Evolutionary conservation across 37 sponge, comb jelly and placozoan species (phyloP), one percentile per base, ranked within the genome.

Genomic region (Chondrilla cf. caribensis): DNA sequence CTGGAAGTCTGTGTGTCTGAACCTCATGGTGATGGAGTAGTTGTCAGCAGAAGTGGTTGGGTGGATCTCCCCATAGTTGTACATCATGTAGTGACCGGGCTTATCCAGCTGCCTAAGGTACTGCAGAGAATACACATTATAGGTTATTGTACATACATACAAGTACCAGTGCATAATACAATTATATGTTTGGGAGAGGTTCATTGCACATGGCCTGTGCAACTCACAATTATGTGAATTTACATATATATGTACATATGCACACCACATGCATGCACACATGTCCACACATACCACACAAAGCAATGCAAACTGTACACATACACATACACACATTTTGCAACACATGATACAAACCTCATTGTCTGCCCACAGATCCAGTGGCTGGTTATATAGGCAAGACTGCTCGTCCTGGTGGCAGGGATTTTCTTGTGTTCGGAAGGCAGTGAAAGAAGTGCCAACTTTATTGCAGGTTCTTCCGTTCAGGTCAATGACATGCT

Each of bases 301-400:
- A n/a, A n/a, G n/a, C n/a, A n/a, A n/a, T n/a, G n/a, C n/a, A n/a
- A n/a, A n/a, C n/a, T n/a, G n/a, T n/a, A n/a, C n/a, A n/a, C n/a
- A n/a, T n/a, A n/a, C n/a, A n/a, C n/a, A n/a, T n/a, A n/a, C n/a
- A n/a, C n/a, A n/a, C n/a, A n/a, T n/a, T n/a, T n/a, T n/a, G n/a
- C n/a, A n/a, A n/a, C n/a, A n/a, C n/a, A 38, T 26, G 17, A n/a
- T 4, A 25, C 93, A 86, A 70, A 93, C 93, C 66, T 87, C 31
- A 42, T 93, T 90, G 28, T 58, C 32, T 35, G 47, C 66, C 90
- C 87, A 89, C 8, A 89, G 44, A 21, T 89, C 81, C 26, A 86
- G 41, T 51, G 90, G 93, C 75, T 93, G 93, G 39, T 84, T 86
- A 38, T 71, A 22, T 18, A 93, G 84, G 51, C 93, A 93, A 81